Evolutionary conservation across 2,888 invertebrate genomes (phyloP).

Genomic region (Erebia ligea): DNA sequence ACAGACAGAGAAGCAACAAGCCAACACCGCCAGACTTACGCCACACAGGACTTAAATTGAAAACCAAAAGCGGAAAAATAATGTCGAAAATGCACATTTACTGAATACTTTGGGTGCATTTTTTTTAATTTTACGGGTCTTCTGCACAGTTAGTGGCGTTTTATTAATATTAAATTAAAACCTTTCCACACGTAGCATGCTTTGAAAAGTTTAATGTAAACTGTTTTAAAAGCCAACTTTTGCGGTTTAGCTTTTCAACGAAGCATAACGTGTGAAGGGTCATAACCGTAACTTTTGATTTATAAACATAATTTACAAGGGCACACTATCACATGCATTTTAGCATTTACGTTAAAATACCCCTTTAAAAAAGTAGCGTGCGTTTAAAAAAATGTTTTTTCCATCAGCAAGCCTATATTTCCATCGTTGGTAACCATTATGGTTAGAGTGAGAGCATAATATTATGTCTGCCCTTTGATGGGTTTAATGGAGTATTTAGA

Average conservation of each 20-base stretch:
- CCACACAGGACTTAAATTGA: no score
- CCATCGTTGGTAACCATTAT: slow-evolving; percentile 26
- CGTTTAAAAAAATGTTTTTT: slow-evolving; percentile 18
- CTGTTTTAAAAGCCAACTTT: slow-evolving; percentile 7
- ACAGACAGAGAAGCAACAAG: no score
- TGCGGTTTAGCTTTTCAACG: slow-evolving; percentile 8
- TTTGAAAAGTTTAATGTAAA: slow-evolving; percentile 12
- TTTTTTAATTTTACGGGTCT: no score
- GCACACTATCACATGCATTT: neutral
- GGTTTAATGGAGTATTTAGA: slow-evolving; percentile 27
- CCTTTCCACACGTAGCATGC: neutral
- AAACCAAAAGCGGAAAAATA: no score
- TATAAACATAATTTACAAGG: slow-evolving; percentile 20
- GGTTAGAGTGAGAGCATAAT: slow-evolving; percentile 15
- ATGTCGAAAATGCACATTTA: no score
- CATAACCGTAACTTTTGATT: slow-evolving; percentile 22
- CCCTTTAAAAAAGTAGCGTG: slow-evolving; percentile 19
- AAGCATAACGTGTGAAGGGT: slow-evolving; percentile 18
- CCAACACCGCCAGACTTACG: no score
- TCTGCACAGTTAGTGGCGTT: neutral
- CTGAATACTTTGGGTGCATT: no score
- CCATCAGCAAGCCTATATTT: slow-evolving; percentile 23
- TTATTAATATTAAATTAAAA: neutral
- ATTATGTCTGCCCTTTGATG: slow-evolving; percentile 25
- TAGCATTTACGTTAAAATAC: slow-evolving; percentile 21